Conservation (phyloP, 2,888 invertebrate genomes). For the Harpalus rubripes region DNA sequence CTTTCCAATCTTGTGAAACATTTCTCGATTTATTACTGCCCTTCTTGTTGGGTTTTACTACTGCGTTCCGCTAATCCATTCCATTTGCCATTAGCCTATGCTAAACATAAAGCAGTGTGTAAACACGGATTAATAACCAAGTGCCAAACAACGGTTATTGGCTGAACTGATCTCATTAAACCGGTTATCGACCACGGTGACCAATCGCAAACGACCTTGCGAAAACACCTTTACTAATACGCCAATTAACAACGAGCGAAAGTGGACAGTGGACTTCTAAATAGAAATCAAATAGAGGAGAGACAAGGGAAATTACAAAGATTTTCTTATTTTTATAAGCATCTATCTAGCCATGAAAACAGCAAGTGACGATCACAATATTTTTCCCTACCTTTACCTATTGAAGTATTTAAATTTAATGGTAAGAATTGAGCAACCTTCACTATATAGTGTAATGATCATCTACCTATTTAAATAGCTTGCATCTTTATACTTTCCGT, state of each 20-base stretch:
- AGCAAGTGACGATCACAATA: too few relatives aligned
- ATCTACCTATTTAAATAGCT: too few relatives aligned
- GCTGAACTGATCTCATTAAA: conserved; percentile 10
- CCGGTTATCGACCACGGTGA: conserved; percentile 12
- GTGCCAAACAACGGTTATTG: conserved; percentile 12
- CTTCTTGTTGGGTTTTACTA: not conserved
- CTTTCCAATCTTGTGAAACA: too few relatives aligned
- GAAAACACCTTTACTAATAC: not conserved
- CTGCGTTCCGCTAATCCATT: conserved; percentile 1
- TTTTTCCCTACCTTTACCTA: too few relatives aligned
- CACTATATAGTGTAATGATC: too few relatives aligned
- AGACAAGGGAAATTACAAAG: not conserved
- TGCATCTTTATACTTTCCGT: too few relatives aligned
- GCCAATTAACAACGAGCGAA: conserved; percentile 22
- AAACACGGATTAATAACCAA: conserved; percentile 35
- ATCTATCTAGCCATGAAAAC: too few relatives aligned
- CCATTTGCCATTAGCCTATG: conserved; percentile 16
- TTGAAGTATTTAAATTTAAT: too few relatives aligned
- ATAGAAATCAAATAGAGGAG: not conserved
- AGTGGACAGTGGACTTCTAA: not conserved
- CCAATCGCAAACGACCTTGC: conserved; percentile 29
- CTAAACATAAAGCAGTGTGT: conserved; percentile 30
- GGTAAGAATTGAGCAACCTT: too few relatives aligned
- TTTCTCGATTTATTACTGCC: too few relatives aligned
- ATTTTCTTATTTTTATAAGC: too few relatives aligned